phyloP scores from a whole-genome alignment of 2,113 vertebrate species.

The Epinephelus lanceolatus region DNA sequence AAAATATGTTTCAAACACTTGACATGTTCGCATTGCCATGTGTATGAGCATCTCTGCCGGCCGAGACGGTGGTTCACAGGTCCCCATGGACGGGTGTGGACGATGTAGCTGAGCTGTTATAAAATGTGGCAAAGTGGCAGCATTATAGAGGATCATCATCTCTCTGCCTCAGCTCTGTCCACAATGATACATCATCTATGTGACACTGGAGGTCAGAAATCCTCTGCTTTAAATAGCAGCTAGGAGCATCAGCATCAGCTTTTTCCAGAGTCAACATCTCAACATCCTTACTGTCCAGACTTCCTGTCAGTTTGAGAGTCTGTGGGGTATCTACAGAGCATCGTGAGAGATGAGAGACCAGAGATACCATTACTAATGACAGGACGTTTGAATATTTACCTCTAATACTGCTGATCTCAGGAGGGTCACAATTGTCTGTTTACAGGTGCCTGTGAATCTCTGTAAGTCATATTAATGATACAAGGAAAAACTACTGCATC shows the following conservation, averaged over 20 bases:
- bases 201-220: slow-evolving; percentile 40
- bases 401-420: not conserved
- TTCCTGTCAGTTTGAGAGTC: slow-evolving; percentile 22
- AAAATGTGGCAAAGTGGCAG: slow-evolving; percentile 57
- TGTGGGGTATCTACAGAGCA: not conserved
- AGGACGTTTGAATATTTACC: not conserved
- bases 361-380: too few relatives aligned
- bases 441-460: not conserved
- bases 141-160: slow-evolving; percentile 22
- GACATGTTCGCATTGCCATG: slow-evolving; percentile 15
- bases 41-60: slow-evolving; percentile 4
- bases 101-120: slow-evolving; percentile 48
- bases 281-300: slow-evolving; percentile 19
- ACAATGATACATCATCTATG: slow-evolving; percentile 57
- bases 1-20: slow-evolving; percentile 5
- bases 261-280: slow-evolving; percentile 17
- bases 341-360: too few relatives aligned
- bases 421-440: not conserved
- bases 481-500: not conserved
- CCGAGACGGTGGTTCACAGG: not conserved
- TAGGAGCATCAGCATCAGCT: slow-evolving; percentile 59
- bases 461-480: too few relatives aligned
- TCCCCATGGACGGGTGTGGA: not conserved
- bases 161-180: slow-evolving; percentile 32
- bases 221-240: slow-evolving; percentile 62